These are phyloP conservation scores for Pteria penguin DNA, from an alignment of 2,888 invertebrate genomes.

Conservation along the genomic window DNA sequence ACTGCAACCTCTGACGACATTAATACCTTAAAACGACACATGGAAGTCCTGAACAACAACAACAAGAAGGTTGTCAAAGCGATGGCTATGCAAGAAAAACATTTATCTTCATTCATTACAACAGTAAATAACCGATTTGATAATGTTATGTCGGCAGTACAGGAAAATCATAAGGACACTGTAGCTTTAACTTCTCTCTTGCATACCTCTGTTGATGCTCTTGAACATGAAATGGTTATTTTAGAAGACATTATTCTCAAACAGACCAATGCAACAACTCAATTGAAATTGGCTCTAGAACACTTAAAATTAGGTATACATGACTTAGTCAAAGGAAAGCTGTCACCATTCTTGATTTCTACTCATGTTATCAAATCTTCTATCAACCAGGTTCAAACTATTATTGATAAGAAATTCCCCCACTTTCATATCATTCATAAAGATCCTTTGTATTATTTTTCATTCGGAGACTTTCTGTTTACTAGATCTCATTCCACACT, in stretches of 20 bases:
- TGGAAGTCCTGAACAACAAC: neutral
- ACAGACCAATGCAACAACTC: no score
- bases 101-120: no score
- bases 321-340: no score
- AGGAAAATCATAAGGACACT: slow-evolving; percentile 5
- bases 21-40: slow-evolving; percentile 4
- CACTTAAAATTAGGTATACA: no score
- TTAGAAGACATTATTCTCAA: no score
- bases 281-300: no score
- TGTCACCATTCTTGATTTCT: slow-evolving; percentile 1
- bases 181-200: slow-evolving; percentile 7
- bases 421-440: neutral
- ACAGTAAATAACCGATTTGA: neutral
- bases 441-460: slow-evolving; percentile 8
- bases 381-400: slow-evolving; percentile 6
- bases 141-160: slow-evolving; percentile 1
- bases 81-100: no score
- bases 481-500: slow-evolving; percentile 4
- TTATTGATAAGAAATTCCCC: slow-evolving; percentile 1
- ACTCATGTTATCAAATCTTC: neutral
- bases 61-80: no score
- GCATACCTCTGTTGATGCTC: neutral
- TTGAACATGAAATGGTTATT: slow-evolving; percentile 9
- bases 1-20: no score
- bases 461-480: slow-evolving; percentile 13